phyloP scores from a whole-genome alignment of 2,797 vertebrate genomes.

The Cossypha dichroa region DNA sequence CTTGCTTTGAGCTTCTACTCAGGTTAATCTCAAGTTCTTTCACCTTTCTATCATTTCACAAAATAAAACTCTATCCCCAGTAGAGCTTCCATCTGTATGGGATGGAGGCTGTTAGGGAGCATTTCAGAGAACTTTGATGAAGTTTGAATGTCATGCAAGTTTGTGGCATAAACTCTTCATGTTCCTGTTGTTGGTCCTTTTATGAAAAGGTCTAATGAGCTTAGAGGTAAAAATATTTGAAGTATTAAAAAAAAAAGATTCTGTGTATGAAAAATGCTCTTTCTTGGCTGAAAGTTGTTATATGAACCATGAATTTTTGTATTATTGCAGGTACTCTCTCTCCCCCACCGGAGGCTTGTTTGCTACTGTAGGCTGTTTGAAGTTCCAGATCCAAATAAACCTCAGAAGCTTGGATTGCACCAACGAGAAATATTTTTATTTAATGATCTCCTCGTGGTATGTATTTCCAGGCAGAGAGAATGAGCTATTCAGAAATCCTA shows the following conservation, averaged over 20 bases:
- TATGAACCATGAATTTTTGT: background rate
- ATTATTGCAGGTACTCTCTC: conserved; percentile 85
- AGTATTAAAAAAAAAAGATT: background rate
- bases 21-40: background rate
- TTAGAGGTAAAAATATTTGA: background rate
- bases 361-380: conserved; percentile 97
- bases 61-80: background rate
- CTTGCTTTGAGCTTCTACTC: background rate
- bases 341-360: conserved; percentile 93
- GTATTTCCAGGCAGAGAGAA: conserved; percentile 22
- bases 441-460: conserved; percentile 96
- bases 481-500: background rate
- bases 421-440: conserved; percentile 98
- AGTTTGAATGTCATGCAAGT: background rate
- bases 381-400: conserved; percentile 96
- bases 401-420: conserved; percentile 94
- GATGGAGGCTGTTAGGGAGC: background rate
- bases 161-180: background rate
- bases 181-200: background rate
- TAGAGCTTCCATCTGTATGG: background rate
- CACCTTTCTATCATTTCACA: background rate
- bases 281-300: background rate
- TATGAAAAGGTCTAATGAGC: background rate
- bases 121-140: background rate
- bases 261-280: background rate